Evolutionary conservation across 2,888 invertebrate species (phyloP), one percentile per base, ranked within the genome.

Genomic region (Drosophila dives): DNA sequence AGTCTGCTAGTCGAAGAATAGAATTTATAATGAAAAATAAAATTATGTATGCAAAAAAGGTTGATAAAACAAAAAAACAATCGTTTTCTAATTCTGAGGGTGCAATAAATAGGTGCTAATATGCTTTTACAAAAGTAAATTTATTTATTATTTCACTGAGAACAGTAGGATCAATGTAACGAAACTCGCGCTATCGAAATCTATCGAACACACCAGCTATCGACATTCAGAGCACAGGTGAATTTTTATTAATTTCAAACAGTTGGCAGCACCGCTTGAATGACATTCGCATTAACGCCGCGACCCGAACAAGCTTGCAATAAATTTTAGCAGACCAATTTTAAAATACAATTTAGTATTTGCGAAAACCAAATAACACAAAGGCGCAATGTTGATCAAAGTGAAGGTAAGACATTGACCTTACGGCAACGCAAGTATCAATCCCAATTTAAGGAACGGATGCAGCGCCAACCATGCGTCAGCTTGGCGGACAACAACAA

Each of bases 341-440:
- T 75, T 49, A 74, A 78, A 82, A 51, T 60, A 56, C 8, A 59
- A 54, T 61, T 70, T 51, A 20, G 40, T 65, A 74, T 63, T 58
- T 50, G 49, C 45, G 15, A 32, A 61, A 48, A 20, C 32, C 23
- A 64, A 55, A 32, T 15, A 62, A 58, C 54, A 67, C 23, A 51
- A 36, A 48, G 56, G 23, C 63, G 60, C 33, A 53, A 96, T 96
- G 96, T 93, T 96, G 94, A 96, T 96, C 91, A 96, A 96, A 95
- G 96, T 96, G 36, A 96, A 96, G 95, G 96, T 96, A 94, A 93
- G 91, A 29, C 4, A 6, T 29, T 29, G 0, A 7, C 29, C 23
- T 11, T 3, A 23, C n/a, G 4, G 0, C 3, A n/a, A 11, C 42
- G 3, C 38, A 7, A 38, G 3, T 20, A 15, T 6, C 6, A 29